Base-by-base conservation (phyloP, 2,797 vertebrate species). In the Coilia nasus region DNA sequence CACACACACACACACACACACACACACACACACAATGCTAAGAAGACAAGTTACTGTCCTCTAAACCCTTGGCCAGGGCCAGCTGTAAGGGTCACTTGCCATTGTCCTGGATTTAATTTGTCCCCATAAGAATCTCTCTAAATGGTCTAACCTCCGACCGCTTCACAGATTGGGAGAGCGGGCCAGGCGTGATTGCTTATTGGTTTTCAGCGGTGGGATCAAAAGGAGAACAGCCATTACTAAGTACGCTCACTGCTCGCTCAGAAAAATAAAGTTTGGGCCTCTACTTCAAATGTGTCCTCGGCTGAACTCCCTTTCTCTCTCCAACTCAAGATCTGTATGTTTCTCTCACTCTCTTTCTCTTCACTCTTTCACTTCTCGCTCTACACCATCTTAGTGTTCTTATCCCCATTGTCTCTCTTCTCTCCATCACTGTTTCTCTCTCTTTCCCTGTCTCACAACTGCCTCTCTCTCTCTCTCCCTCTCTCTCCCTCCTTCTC, bases 1-100 rank as follows among this genome's bases (percentile, higher is more conserved):
- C 78, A 81, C 35, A 81, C 78, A 81, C 35, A 81, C 78, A 81
- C 78, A 81, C 78, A 81, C 78, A 44, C 17, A 46, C 21, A 46
- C n/a, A 25, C n/a, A 46, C n/a, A 50, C n/a, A 11, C 23, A 23
- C 81, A 81, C 9, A 9, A 1, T 25, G 6, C 23, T 11, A 64
- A 31, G 64, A 64, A 31, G 64, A 1, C 71, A 17, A 41, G 14
- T 35, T 3, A 17, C 67, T 75, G 31, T 14, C 28, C 28, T 41
- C 28, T 35, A 11, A 67, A 28, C 23, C 23, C 23, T 28, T 14
- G 10, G 28, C 60, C 28, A 71, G 25, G 64, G 28, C 25, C 64
- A 44, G 35, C 6, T 7, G 71, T 7, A 44, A 78, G 35, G 35
- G 71, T 19, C 71, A 78, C 9, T 41, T 35, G 17, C 44, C 35